phyloP scores from a whole-genome alignment of 2,888 invertebrate genomes.

The Heliconius ismenius region DNA sequence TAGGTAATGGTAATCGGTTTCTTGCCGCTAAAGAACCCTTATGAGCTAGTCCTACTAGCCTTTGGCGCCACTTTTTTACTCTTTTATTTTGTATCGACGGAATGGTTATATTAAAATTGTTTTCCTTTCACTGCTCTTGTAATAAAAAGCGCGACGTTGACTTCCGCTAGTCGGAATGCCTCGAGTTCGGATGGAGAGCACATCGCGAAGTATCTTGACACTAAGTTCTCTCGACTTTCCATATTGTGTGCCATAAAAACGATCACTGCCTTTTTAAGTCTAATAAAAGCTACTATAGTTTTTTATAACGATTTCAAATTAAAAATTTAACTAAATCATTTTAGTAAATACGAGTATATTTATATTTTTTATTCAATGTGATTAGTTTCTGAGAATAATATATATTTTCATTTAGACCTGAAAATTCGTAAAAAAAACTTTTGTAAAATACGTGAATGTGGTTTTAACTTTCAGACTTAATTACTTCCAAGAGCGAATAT shows the following conservation, averaged over 20 bases:
- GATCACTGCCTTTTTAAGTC: too few species aligned
- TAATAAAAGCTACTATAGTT: not conserved
- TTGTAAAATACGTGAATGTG: constrained; percentile 68
- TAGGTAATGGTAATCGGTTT: too few species aligned
- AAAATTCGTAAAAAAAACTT: constrained; percentile 55
- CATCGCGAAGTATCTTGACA: too few species aligned
- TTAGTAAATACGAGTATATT: not conserved
- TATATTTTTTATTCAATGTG: not conserved
- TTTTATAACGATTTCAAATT: not conserved
- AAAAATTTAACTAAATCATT: not conserved
- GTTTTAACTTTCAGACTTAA: constrained; percentile 76
- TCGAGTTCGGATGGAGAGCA: too few species aligned
- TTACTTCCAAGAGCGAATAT: constrained; percentile 78
- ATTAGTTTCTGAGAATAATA: not conserved
- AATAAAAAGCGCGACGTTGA: not conserved
- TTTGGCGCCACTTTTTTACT: not conserved
- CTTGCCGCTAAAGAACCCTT: too few species aligned
- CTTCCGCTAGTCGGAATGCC: not conserved
- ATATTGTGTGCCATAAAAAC: too few species aligned
- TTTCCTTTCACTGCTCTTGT: not conserved
- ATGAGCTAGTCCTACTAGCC: not conserved
- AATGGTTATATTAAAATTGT: not conserved
- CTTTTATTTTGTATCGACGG: not conserved
- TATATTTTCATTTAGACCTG: constrained; percentile 43
- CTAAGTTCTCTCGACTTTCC: too few species aligned